Percentiles rank a stretch among this genome's conserved stretches.
phyloP scores from a whole-genome alignment of 2,113 vertebrate genomes.

The Sakesphorus luctuosus region DNA sequence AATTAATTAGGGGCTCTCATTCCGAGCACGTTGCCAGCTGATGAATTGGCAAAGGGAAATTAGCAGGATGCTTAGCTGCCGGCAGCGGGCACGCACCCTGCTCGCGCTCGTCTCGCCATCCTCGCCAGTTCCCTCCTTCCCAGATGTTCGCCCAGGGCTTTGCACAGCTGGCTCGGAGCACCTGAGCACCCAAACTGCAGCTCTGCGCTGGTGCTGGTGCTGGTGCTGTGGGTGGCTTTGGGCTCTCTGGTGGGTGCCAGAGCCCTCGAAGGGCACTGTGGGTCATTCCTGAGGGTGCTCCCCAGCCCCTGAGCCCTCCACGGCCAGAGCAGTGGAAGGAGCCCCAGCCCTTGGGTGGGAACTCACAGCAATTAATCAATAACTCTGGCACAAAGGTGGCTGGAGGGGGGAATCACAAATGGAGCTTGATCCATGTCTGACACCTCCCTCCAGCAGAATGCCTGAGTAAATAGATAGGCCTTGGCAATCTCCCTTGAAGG shows the following conservation, averaged over 20 bases:
- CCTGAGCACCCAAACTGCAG: neutral
- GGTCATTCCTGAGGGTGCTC: neutral
- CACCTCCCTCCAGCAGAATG: conserved; percentile 40
- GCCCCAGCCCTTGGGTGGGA: neutral
- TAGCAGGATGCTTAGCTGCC: conserved; percentile 24
- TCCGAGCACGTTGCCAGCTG: conserved; percentile 65
- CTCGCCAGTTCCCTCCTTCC: neutral
- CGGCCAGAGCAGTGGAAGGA: neutral
- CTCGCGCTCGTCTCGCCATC: neutral
- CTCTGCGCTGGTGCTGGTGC: fast-evolving
- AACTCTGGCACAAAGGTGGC: neutral
- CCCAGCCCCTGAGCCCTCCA: neutral
- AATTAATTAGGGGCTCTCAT: conserved; percentile 74
- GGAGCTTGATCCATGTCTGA: neutral
- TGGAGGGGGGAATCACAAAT: neutral
- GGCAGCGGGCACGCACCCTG: neutral
- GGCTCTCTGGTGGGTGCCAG: neutral
- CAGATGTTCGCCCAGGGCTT: neutral
- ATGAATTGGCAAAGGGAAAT: conserved; percentile 63
- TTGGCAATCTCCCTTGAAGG: conserved; percentile 59
- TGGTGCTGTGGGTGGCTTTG: fast-evolving
- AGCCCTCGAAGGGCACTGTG: neutral
- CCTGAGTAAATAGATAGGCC: conserved; percentile 62
- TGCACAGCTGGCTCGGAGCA: conserved; percentile 19
- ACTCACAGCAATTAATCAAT: conserved; percentile 14